A percentile compares a stretch with the other conserved stretches of the same genome.
phyloP scores from a whole-genome alignment of 2,113 vertebrate species.

The Sander lucioperca region DNA sequence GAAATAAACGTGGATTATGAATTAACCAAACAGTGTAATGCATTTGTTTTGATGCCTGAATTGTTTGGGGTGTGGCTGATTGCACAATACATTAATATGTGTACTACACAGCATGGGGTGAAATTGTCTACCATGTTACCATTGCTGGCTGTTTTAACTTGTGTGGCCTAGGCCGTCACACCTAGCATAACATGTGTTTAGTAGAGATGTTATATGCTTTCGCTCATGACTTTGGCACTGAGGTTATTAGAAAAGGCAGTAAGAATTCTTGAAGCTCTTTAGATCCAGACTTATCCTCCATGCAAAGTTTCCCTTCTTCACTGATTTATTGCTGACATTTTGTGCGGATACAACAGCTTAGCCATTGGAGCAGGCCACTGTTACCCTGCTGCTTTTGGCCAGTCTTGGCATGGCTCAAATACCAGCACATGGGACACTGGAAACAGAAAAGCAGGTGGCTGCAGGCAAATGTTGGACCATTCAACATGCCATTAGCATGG shows the following conservation, averaged over 20 bases:
- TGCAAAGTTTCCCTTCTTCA: background rate
- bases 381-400: slow-evolving; percentile 50
- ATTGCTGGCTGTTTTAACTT: too few relatives aligned
- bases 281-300: background rate
- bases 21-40: too few relatives aligned
- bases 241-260: background rate
- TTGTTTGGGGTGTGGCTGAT: too few relatives aligned
- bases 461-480: slow-evolving; percentile 44
- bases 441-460: slow-evolving; percentile 57
- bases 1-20: too few relatives aligned
- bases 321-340: slow-evolving; percentile 46
- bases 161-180: too few relatives aligned
- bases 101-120: too few relatives aligned
- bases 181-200: too few relatives aligned
- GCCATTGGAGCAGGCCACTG: slow-evolving; percentile 39
- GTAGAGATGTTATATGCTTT: background rate
- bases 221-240: background rate
- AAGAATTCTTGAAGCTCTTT: too few relatives aligned
- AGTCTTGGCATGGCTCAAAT: slow-evolving; percentile 47
- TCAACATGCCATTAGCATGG: slow-evolving; percentile 31
- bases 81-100: too few relatives aligned
- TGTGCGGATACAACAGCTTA: slow-evolving; percentile 46
- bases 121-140: too few relatives aligned
- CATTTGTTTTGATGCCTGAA: too few relatives aligned
- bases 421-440: slow-evolving; percentile 49